Base-by-base conservation (phyloP, 92 coral and sea anemone genomes). In the Actinernus sp. region DNA sequence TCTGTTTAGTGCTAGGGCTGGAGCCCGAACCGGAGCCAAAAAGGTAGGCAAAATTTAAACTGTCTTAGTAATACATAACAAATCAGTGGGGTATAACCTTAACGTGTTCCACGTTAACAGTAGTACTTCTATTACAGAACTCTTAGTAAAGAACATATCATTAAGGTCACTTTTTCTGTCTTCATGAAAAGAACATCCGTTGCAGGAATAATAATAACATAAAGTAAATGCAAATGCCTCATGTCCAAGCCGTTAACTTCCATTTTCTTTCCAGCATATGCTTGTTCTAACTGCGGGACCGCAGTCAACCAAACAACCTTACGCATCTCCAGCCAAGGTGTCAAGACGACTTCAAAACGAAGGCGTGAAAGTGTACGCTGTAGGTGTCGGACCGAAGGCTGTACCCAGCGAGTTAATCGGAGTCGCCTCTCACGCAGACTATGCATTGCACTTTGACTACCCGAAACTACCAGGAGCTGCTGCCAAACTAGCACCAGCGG, bases 11-110 rank as follows among this genome's bases (percentile, higher is more conserved):
- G 31, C 57, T 25, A 67, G 58, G 21, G 86, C 76, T 19, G 96
- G 96, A n/a, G 74, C 96, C 9, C 63, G 96, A 50, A 70, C 66
- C 2, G 84, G 80, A 31, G 89, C 90, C 28, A 76, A 77, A 54
- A 81, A 61, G 79, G 96, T 90, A 45, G 20, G 46, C 25, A 9
- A 17, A 0, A 11, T 2, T 1, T 26, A 40, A 17, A 17, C 22
- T 4, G 11, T 3, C 26, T 31, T 25, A 10, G 12, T 24, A 10
- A 16, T 23, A 2, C n/a, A n/a, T n/a, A n/a, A n/a, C n/a, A n/a
- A n/a, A n/a, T n/a, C n/a, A n/a, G n/a, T n/a, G n/a, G n/a, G n/a
- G n/a, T n/a, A n/a, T n/a, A n/a, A n/a, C n/a, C n/a, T n/a, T n/a
- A n/a, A n/a, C n/a, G n/a, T n/a, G n/a, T n/a, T n/a, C n/a, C n/a